Evolutionary conservation across 2,797 vertebrate species (phyloP), one percentile per base, ranked within the genome.

Genomic region (Lycodopsis pacificus): DNA sequence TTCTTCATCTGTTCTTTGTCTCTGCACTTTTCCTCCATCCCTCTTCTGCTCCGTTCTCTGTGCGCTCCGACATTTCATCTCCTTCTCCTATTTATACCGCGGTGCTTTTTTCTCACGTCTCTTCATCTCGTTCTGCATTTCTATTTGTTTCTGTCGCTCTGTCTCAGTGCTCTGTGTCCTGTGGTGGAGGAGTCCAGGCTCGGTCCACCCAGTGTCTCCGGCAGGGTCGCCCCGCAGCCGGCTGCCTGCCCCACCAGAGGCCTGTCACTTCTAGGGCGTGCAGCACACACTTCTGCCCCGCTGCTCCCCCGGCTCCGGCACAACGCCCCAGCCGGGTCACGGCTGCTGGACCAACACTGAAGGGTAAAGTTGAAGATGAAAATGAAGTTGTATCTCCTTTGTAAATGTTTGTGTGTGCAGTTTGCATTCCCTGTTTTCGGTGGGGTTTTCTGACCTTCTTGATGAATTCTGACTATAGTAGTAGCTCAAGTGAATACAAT

Each of bases 101-200:
- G 2, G 42, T 19, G 27, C 40, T 27, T 54, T 32, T 66, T 36
- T 65, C 71, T 63, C 25, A 4, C 42, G 19, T 58, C 17, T 66
- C 61, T 73, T 19, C 42, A 20, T 57, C 59, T 77, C 44, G 2
- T 40, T 65, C 42, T 48, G 32, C 36, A 22, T 65, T 22, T 49
- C n/a, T 61, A 53, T 76, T 71, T 78, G 20, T 79, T 51, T 74
- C 57, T 27, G 14, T 48, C 46, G 68, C 42, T 44, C 56, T 20
- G 19, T 38, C 59, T 5, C 90, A 99, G 97, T 99, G 97, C 85
- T 96, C 97, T 0, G 97, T 99, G 59, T 97, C 96, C 11, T 99
- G 98, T 12, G 98, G 98, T 0, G 98, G 98, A n/a, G 98, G 98
- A 1, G 96, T 99, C 48, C 98, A 99, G 90, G 95, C 92, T 0